Percentiles rank a stretch among this genome's conserved stretches.
These are phyloP conservation scores for Lacerta agilis DNA, from an alignment of 2,797 vertebrate species.

Conservation along the genomic window DNA sequence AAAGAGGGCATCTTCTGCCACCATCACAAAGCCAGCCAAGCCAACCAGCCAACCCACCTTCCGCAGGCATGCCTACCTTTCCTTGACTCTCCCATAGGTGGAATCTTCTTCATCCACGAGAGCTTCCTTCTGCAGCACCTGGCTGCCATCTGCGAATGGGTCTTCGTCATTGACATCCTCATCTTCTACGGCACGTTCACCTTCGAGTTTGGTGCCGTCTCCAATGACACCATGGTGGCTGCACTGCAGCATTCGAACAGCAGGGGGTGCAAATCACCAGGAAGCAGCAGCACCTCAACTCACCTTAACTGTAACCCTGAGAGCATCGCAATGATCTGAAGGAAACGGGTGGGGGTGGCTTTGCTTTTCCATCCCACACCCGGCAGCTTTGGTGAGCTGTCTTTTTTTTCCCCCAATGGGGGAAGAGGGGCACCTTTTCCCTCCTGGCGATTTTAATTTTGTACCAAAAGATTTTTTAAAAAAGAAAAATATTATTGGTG, in stretches of 20 bases:
- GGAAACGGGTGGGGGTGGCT: constrained; percentile 11
- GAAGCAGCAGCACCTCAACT: constrained; percentile 89
- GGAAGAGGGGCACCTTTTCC: constrained; percentile 9
- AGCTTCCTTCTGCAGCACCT: constrained; percentile 89
- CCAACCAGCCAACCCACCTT: no score
- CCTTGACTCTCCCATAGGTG: constrained; percentile 77
- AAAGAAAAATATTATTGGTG: not conserved
- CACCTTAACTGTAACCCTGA: constrained; percentile 92
- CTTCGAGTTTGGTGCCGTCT: constrained; percentile 91
- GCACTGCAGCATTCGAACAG: constrained; percentile 83
- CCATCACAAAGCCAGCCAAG: no score
- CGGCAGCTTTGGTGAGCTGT: not conserved
- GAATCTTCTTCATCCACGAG: constrained; percentile 91
- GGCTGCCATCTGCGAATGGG: constrained; percentile 93
- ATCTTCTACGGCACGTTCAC: constrained; percentile 94
- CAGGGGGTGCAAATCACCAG: constrained; percentile 88
- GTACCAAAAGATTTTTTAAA: constrained; percentile 63
- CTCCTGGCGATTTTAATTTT: constrained; percentile 57
- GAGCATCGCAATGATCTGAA: constrained; percentile 88
- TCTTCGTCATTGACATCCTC: constrained; percentile 91
- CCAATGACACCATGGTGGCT: constrained; percentile 87
- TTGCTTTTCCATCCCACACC: not conserved
- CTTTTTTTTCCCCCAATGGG: not conserved
- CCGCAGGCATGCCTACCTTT: constrained; percentile 4
- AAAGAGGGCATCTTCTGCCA: no score